Conservation (phyloP, 1,140 invertebrate species). For the Zaprionus africanus region DNA sequence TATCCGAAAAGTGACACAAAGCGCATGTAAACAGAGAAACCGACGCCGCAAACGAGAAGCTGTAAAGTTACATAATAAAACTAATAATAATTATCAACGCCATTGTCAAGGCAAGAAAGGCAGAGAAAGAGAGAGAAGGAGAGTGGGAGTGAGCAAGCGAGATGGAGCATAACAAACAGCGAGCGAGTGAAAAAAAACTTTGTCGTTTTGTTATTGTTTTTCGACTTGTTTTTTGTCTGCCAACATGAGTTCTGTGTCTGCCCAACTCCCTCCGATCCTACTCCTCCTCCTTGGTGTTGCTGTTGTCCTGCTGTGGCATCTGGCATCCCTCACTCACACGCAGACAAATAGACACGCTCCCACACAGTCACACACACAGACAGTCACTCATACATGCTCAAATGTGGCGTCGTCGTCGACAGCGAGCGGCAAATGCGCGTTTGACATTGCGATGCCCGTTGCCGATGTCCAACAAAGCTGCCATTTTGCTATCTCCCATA, state of each 20-base stretch:
- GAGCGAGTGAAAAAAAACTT: constrained; percentile 44
- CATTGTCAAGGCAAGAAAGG: constrained; percentile 67
- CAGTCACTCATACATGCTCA: constrained; percentile 5
- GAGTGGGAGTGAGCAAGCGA: not conserved
- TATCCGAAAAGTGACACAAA: constrained; percentile 58
- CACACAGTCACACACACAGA: constrained; percentile 17
- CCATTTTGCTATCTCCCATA: constrained; percentile 63
- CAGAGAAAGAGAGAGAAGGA: not conserved
- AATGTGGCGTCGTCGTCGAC: constrained; percentile 17
- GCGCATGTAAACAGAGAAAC: constrained; percentile 50
- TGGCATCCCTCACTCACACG: constrained; percentile 30
- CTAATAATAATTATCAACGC: constrained; percentile 81
- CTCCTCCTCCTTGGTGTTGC: constrained; percentile 2
- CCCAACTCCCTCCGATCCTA: not conserved
- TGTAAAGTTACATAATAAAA: constrained; percentile 78
- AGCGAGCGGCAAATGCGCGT: constrained; percentile 54
- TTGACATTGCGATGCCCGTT: constrained; percentile 57
- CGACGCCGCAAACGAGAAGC: constrained; percentile 32
- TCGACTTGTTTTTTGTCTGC: constrained; percentile 31
- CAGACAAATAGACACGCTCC: constrained; percentile 18
- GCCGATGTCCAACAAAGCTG: constrained; percentile 44
- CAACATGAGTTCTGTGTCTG: constrained; percentile 18
- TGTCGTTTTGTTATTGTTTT: constrained; percentile 49
- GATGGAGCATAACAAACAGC: constrained; percentile 31
- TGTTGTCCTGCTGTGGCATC: constrained; percentile 31